Evolutionary conservation across 2,113 vertebrate genomes (phyloP).

Genomic region (Leucoraja erinaceus): DNA sequence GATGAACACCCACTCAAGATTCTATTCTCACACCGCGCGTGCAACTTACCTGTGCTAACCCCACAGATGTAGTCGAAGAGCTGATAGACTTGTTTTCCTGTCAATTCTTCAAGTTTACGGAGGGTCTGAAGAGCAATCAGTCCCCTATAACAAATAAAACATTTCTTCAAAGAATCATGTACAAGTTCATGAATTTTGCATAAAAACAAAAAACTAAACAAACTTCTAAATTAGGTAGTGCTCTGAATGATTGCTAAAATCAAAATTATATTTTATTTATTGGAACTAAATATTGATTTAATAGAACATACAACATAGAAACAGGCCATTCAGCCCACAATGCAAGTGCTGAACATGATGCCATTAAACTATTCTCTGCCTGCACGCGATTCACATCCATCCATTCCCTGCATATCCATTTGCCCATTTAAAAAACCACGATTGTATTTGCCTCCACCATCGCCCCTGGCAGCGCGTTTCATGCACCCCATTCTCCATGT

Average conservation of each 20-base stretch:
- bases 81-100: slow-evolving; percentile 83
- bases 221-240: neutral
- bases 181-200: neutral
- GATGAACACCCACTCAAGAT: neutral
- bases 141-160: slow-evolving; percentile 63
- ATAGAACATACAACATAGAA: too few species aligned
- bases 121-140: slow-evolving; percentile 87
- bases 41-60: slow-evolving; percentile 87
- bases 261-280: neutral
- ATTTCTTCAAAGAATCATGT: neutral
- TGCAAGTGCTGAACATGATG: too few species aligned
- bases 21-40: neutral
- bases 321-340: too few species aligned
- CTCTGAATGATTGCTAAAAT: neutral
- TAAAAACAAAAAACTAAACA: neutral
- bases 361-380: too few species aligned
- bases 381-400: too few species aligned
- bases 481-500: too few species aligned
- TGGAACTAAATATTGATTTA: neutral
- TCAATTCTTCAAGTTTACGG: slow-evolving; percentile 78
- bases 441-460: too few species aligned
- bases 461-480: too few species aligned
- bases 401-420: too few species aligned
- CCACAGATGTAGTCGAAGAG: slow-evolving; percentile 97
- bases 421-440: too few species aligned